Evolutionary conservation across 2,888 invertebrate genomes (phyloP).

Genomic region (Cloeon dipterum): DNA sequence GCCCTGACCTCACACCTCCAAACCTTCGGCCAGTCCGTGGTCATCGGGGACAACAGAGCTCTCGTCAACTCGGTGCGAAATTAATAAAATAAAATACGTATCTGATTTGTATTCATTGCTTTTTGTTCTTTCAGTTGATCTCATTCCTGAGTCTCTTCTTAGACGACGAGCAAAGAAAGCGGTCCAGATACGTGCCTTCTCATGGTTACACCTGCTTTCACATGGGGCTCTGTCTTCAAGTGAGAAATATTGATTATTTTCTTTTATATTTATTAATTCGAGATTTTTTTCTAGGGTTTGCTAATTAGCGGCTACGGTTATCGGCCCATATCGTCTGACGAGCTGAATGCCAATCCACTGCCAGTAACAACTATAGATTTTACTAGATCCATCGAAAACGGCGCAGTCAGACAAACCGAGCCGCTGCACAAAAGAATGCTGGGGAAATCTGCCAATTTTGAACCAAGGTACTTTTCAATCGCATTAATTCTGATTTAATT

Average conservation of each 20-base stretch:
- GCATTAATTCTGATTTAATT: too few relatives aligned
- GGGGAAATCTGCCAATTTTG: too few relatives aligned
- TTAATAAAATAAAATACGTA: neutral
- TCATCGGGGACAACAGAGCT: conserved; percentile 7
- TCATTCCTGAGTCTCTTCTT: conserved; percentile 9
- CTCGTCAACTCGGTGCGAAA: conserved; percentile 8
- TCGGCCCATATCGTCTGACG: conserved; percentile 6
- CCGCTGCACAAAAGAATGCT: too few relatives aligned
- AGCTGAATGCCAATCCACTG: conserved; percentile 7
- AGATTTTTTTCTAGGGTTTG: too few relatives aligned
- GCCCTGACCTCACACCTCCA: conserved; percentile 9
- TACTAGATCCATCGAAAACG: conserved; percentile 3
- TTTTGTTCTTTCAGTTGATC: conserved; percentile 7
- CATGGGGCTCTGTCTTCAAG: conserved; percentile 8
- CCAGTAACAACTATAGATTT: conserved; percentile 8
- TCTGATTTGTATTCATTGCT: neutral
- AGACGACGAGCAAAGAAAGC: conserved; percentile 6
- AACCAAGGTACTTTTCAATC: too few relatives aligned
- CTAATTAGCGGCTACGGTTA: conserved; percentile 8
- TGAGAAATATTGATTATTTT: too few relatives aligned
- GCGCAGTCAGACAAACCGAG: conserved; percentile 8
- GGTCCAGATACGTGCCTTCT: conserved; percentile 8
- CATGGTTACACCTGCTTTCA: conserved; percentile 7
- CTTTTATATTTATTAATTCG: too few relatives aligned
- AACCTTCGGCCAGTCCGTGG: conserved; percentile 9